phyloP scores from a whole-genome alignment of 92 coral and sea anemone species.

The Ricordea florida region DNA sequence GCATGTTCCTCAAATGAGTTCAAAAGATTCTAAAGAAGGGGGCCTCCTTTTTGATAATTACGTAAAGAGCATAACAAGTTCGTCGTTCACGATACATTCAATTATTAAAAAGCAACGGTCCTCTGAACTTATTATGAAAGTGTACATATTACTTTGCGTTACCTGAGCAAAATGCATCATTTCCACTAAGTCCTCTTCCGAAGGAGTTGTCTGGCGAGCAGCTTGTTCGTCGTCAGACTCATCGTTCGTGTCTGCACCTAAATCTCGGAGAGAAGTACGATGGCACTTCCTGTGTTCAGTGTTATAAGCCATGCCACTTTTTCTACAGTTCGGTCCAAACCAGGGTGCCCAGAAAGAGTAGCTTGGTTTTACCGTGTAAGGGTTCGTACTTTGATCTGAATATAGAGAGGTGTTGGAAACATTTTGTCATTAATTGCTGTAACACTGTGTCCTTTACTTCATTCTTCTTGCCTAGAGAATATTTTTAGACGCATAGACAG shows the following conservation, averaged over 20 bases:
- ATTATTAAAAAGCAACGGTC: too few species aligned
- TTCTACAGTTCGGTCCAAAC: conserved; percentile 1
- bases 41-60: background rate
- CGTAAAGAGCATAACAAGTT: background rate
- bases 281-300: conserved; percentile 28
- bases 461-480: too few species aligned
- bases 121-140: too few species aligned
- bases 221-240: background rate
- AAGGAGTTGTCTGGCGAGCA: too few species aligned
- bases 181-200: conserved; percentile 44
- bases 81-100: too few species aligned
- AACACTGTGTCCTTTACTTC: too few species aligned
- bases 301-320: background rate
- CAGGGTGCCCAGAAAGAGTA: conserved; percentile 47
- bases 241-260: background rate
- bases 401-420: too few species aligned
- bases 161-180: conserved; percentile 49
- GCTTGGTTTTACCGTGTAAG: background rate
- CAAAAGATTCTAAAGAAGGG: background rate
- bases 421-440: too few species aligned
- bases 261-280: background rate
- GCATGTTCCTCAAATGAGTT: too few species aligned
- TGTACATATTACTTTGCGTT: too few species aligned
- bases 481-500: too few species aligned
- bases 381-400: background rate